Evolutionary conservation across 2,797 vertebrate species (phyloP).

Genomic region (Silurus aristotelis): DNA sequence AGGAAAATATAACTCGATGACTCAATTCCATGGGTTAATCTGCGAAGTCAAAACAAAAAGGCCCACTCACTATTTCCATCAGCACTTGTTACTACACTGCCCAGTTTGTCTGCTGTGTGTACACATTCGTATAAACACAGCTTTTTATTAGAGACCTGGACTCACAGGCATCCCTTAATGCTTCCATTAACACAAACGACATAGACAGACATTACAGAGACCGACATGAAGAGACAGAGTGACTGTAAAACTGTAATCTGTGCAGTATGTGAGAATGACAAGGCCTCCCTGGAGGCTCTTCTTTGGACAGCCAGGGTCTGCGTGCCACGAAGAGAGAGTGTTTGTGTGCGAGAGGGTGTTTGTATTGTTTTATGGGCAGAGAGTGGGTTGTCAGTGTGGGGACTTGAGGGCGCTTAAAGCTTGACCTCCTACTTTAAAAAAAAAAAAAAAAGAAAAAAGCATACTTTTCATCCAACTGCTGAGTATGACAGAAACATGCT

Average conservation of each 20-base stretch:
- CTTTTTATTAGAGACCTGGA: conserved; percentile 37
- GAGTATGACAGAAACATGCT: conserved; percentile 57
- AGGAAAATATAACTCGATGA: not conserved
- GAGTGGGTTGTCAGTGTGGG: conserved; percentile 69
- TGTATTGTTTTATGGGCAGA: conserved; percentile 59
- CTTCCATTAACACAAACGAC: conserved; percentile 32
- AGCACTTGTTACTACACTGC: not conserved
- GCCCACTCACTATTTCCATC: not conserved
- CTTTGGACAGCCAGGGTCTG: conserved; percentile 60
- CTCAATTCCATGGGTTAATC: not conserved
- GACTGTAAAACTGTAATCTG: conserved; percentile 46
- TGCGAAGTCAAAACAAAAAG: conserved; percentile 8
- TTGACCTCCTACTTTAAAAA: conserved; percentile 72
- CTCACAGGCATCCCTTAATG: conserved; percentile 33
- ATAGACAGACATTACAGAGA: conserved; percentile 33
- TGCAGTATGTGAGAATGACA: conserved; percentile 45
- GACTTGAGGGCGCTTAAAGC: conserved; percentile 63
- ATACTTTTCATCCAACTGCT: conserved; percentile 66
- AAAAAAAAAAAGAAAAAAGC: conserved; percentile 49
- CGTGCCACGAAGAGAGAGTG: conserved; percentile 53
- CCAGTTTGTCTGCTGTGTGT: conserved; percentile 16
- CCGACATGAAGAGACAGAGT: conserved; percentile 30
- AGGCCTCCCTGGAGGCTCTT: conserved; percentile 68
- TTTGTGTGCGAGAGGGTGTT: conserved; percentile 42
- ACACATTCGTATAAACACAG: conserved; percentile 29